Percentiles rank a stretch among this genome's conserved stretches.
These are phyloP conservation scores for Caprella mutica DNA, from an alignment of 2,888 invertebrate genomes.

Conservation along the genomic window DNA sequence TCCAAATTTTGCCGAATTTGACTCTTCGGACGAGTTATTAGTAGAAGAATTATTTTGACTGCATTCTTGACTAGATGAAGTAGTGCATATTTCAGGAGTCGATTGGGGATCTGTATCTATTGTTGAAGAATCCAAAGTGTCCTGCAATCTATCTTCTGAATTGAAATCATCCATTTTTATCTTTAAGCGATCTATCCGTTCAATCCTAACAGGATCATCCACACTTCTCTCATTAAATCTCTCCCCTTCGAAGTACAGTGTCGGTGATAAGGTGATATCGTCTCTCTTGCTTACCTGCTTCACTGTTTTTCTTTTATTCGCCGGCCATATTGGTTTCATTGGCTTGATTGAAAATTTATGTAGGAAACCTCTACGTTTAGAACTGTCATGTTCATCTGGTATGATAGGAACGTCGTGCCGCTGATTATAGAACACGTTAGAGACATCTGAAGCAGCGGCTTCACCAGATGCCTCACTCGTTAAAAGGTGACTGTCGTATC, in stretches of 20 bases:
- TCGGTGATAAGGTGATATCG: too few species aligned
- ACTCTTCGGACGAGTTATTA: conserved; percentile 30
- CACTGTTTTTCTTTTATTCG: conserved; percentile 34
- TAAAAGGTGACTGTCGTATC: conserved; percentile 23
- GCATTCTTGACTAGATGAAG: conserved; percentile 33
- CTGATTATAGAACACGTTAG: conserved; percentile 24
- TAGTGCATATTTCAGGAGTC: conserved; percentile 23
- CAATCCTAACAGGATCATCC: too few species aligned
- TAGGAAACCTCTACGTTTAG: conserved; percentile 37
- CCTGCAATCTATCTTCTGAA: too few species aligned
- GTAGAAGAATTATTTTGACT: conserved; percentile 1
- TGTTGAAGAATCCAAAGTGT: conserved; percentile 14
- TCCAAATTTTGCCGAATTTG: conserved; percentile 23
- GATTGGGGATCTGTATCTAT: conserved; percentile 24
- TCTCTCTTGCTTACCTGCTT: neutral
- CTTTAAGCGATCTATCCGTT: too few species aligned
- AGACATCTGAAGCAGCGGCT: conserved; percentile 33
- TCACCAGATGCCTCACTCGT: conserved; percentile 28
- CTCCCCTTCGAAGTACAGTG: too few species aligned
- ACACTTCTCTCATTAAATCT: too few species aligned
- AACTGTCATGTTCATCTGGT: neutral
- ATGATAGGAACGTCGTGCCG: conserved; percentile 5
- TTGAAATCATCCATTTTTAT: too few species aligned
- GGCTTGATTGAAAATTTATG: conserved; percentile 36
- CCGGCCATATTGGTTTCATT: conserved; percentile 36